Evolutionary conservation across 2,113 vertebrate species (phyloP).

Genomic region (Upupa epops): DNA sequence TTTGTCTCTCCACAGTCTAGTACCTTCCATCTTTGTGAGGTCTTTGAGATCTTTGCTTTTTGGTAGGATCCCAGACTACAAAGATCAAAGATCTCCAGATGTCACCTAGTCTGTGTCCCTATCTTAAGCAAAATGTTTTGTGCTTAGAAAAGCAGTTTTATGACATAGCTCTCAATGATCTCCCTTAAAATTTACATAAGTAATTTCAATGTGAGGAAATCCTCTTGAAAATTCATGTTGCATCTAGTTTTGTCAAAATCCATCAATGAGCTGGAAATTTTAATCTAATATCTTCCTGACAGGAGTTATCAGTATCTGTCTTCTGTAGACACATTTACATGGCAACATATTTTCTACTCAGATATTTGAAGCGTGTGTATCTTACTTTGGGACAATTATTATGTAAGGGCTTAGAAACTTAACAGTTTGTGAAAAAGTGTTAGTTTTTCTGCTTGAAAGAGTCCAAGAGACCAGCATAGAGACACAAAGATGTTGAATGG

Average conservation of each 20-base stretch:
- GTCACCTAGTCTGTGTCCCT: neutral
- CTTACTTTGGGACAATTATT: neutral
- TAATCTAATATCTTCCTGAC: neutral
- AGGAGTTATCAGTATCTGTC: neutral
- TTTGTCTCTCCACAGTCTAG: neutral
- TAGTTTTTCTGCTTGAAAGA: too few species aligned
- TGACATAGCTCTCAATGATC: neutral
- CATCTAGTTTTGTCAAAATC: neutral
- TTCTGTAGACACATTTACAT: neutral
- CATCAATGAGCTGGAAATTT: neutral
- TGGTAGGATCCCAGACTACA: neutral
- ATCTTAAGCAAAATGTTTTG: neutral
- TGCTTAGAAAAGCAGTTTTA: neutral
- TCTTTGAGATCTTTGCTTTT: neutral
- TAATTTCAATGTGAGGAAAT: neutral
- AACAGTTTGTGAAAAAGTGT: neutral
- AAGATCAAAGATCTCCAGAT: neutral
- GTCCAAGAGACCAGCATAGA: too few species aligned
- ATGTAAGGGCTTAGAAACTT: neutral
- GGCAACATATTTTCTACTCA: neutral
- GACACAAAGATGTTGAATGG: too few species aligned
- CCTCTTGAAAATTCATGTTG: neutral
- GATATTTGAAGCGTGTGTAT: neutral
- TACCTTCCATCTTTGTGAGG: neutral
- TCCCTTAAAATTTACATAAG: neutral